phyloP scores from a whole-genome alignment of 2,888 invertebrate genomes.

The Drosophila atripex region DNA sequence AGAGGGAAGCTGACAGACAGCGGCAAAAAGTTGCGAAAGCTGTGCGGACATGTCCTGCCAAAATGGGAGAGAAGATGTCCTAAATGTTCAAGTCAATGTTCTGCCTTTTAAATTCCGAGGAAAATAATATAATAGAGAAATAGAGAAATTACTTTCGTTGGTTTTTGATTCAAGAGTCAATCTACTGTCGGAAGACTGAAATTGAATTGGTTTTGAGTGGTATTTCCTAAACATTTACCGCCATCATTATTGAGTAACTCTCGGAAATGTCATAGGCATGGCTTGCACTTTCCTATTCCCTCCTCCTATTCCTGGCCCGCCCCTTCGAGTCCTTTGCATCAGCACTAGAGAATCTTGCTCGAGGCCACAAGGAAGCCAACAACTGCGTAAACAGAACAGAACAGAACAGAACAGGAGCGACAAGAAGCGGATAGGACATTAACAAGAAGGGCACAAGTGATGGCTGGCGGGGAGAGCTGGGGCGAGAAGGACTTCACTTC shows the following conservation, averaged over 20 bases:
- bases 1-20: constrained; percentile 8
- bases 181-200: background rate
- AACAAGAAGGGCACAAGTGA: constrained; percentile 25
- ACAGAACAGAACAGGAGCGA: constrained; percentile 23
- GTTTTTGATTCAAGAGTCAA: background rate
- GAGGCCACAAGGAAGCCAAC: constrained; percentile 27
- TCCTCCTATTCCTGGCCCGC: background rate
- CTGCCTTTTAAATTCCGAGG: background rate
- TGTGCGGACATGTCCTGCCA: background rate
- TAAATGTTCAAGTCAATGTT: background rate
- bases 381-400: constrained; percentile 40
- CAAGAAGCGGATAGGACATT: constrained; percentile 52
- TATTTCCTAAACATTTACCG: constrained; percentile 31
- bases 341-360: constrained; percentile 10
- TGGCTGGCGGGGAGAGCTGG: constrained; percentile 30
- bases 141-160: background rate
- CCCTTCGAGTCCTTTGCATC: constrained; percentile 17
- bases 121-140: background rate
- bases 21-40: constrained; percentile 9
- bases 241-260: constrained; percentile 13
- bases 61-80: background rate
- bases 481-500: constrained; percentile 49
- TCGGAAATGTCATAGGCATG: constrained; percentile 57
- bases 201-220: constrained; percentile 28
- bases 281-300: constrained; percentile 30